Evolutionary conservation across 2,888 invertebrate species (phyloP).

Genomic region (Loripinus fragilis): DNA sequence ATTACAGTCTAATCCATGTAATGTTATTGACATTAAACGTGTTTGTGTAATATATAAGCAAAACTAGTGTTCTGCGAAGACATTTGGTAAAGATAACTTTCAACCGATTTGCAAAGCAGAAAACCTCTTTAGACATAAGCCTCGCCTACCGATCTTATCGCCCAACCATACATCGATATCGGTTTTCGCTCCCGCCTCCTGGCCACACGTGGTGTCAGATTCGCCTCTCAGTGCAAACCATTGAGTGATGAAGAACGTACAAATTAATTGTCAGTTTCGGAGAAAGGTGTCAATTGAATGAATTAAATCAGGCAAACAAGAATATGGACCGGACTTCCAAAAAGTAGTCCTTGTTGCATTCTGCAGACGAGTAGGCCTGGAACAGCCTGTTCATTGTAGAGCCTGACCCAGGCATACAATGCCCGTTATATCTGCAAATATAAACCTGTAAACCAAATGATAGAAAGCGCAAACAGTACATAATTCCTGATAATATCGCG

Average conservation of each 20-base stretch:
- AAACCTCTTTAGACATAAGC: conserved; percentile 55
- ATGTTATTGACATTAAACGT: conserved; percentile 23
- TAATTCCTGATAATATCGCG: too few species aligned
- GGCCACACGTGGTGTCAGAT: conserved; percentile 51
- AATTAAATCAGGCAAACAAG: conserved; percentile 58
- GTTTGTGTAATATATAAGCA: conserved; percentile 47
- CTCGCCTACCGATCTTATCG: conserved; percentile 46
- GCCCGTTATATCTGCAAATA: too few species aligned
- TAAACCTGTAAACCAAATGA: too few species aligned
- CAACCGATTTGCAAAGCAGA: conserved; percentile 37
- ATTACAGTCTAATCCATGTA: conserved; percentile 11
- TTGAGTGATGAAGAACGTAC: conserved; percentile 58
- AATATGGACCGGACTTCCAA: too few species aligned
- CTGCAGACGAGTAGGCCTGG: too few species aligned
- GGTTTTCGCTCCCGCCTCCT: conserved; percentile 18
- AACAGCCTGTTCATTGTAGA: too few species aligned
- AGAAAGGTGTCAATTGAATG: conserved; percentile 62
- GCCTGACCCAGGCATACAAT: too few species aligned
- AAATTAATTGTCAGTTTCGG: conserved; percentile 68
- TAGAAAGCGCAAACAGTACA: too few species aligned
- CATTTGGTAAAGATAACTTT: conserved; percentile 31
- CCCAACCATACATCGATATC: conserved; percentile 48
- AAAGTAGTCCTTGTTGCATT: too few species aligned
- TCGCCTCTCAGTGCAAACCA: conserved; percentile 1
- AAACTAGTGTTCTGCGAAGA: conserved; percentile 20